Conservation (phyloP, 2,113 vertebrate genomes). For the Mustelus asterias region DNA sequence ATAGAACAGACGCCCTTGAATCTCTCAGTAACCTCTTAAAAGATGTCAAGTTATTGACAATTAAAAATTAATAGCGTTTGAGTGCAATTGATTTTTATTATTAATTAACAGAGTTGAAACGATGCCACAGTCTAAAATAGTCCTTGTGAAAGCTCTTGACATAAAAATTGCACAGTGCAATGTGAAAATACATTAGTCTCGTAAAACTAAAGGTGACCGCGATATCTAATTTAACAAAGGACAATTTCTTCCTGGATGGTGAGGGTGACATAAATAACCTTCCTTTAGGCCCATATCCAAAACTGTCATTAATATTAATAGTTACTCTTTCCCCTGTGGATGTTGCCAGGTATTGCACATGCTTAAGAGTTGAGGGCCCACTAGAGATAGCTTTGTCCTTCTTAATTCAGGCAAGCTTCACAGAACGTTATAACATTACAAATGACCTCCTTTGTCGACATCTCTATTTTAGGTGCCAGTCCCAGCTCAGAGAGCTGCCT, state of each 20-base stretch:
- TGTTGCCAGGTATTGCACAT: background rate
- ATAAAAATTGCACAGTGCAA: background rate
- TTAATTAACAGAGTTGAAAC: conserved; percentile 14
- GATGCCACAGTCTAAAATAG: background rate
- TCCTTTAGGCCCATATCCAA: conserved; percentile 24
- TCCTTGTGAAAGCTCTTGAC: background rate
- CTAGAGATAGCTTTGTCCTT: background rate
- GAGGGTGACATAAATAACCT: conserved; percentile 28
- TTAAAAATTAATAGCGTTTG: background rate
- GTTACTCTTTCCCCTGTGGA: background rate
- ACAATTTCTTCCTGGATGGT: background rate
- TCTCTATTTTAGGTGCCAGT: background rate
- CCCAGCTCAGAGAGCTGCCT: background rate
- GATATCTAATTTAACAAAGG: conserved; percentile 30
- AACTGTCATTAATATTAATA: conserved; percentile 14
- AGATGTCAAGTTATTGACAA: background rate
- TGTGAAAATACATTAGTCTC: background rate
- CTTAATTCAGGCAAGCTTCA: background rate
- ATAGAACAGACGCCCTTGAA: background rate
- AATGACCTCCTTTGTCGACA: background rate
- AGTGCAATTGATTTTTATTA: conserved; percentile 2
- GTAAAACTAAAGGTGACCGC: background rate
- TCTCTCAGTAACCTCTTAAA: background rate
- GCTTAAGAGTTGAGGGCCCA: background rate
- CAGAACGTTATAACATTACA: background rate